Evolutionary conservation across 2,797 vertebrate species (phyloP).

Genomic region (Pyrocephalus nanus): DNA sequence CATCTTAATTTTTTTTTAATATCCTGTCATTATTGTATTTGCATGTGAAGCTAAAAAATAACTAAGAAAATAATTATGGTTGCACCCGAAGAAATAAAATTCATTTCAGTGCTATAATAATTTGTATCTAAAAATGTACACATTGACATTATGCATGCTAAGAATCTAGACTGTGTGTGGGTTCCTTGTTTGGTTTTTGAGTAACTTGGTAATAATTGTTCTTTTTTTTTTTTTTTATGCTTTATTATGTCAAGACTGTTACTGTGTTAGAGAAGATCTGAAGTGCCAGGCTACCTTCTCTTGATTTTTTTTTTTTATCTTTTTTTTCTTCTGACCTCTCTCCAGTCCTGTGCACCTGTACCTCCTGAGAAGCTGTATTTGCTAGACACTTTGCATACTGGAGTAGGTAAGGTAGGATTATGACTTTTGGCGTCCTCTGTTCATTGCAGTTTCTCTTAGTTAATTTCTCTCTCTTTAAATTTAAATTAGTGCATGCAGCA

Average conservation of each 20-base stretch:
- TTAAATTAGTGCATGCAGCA: background rate
- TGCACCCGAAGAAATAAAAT: background rate
- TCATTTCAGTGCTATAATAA: background rate
- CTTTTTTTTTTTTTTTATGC: background rate
- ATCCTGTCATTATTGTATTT: background rate
- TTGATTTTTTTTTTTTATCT: background rate
- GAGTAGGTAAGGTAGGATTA: background rate
- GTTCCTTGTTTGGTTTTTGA: background rate
- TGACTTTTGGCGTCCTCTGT: background rate
- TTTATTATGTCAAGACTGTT: background rate
- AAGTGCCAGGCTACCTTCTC: background rate
- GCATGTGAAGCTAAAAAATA: background rate
- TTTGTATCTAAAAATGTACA: background rate
- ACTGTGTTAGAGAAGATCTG: background rate
- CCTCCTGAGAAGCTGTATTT: background rate
- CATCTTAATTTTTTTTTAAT: background rate
- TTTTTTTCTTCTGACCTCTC: background rate
- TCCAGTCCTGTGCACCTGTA: accelerated
- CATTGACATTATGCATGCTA: background rate
- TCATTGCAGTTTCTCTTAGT: background rate
- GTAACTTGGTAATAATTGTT: background rate
- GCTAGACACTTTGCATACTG: accelerated
- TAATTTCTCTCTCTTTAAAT: background rate
- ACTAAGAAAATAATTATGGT: background rate
- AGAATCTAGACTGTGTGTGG: background rate